A percentile compares a stretch with the other conserved stretches of the same genome.
phyloP scores from a whole-genome alignment of 2,888 invertebrate genomes.

The Drosophila pseudotakahashii region DNA sequence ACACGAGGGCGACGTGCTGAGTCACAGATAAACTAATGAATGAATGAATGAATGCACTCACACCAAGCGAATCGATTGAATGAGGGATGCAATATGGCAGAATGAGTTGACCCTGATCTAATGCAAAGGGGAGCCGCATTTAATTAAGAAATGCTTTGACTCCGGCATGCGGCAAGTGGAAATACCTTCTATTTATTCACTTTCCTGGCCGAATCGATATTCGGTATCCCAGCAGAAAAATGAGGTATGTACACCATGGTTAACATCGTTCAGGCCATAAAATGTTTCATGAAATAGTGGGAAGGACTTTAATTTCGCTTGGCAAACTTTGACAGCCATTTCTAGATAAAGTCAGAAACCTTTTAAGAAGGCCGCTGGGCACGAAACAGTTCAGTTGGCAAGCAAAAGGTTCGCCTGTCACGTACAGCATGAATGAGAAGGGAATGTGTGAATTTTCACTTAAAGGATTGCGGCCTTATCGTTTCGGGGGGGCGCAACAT shows the following conservation, averaged over 20 bases:
- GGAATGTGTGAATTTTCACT: slow-evolving; percentile 36
- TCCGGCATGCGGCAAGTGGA: slow-evolving; percentile 18
- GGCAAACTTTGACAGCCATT: slow-evolving; percentile 20
- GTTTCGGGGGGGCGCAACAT: slow-evolving; percentile 2
- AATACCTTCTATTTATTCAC: slow-evolving; percentile 16
- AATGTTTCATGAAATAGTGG: slow-evolving; percentile 9
- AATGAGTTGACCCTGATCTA: slow-evolving; percentile 27
- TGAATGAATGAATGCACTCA: slow-evolving; percentile 15
- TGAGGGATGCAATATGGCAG: slow-evolving; percentile 46
- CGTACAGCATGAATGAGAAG: slow-evolving; percentile 13
- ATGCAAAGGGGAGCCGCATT: slow-evolving; percentile 44
- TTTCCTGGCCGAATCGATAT: slow-evolving; percentile 9
- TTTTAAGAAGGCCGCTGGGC: slow-evolving; percentile 21
- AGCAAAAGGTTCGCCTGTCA: slow-evolving; percentile 35
- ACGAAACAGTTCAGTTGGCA: slow-evolving; percentile 11
- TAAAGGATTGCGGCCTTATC: slow-evolving; percentile 35
- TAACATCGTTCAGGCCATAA: background rate
- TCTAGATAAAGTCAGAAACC: slow-evolving; percentile 27
- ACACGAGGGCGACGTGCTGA: background rate
- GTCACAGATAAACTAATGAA: slow-evolving; percentile 14
- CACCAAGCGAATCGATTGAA: slow-evolving; percentile 20
- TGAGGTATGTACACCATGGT: too few species aligned
- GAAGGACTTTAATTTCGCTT: slow-evolving; percentile 13
- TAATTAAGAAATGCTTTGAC: slow-evolving; percentile 61
- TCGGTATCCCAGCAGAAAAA: slow-evolving; percentile 4